phyloP scores from a whole-genome alignment of 2,113 vertebrate genomes.

The Microcebus tavaratra region DNA sequence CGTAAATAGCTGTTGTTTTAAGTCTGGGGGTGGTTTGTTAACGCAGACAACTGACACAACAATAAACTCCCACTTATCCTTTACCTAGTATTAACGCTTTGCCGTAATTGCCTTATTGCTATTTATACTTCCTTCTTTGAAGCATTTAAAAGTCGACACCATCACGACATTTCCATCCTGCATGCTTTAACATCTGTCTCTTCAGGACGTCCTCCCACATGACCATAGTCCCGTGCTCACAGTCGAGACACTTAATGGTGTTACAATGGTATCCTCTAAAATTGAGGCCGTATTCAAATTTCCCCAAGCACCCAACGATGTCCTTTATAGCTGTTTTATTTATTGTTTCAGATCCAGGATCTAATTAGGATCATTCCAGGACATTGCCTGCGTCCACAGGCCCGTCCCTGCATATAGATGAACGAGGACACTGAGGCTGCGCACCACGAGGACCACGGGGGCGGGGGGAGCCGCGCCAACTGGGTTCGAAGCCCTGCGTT shows the following conservation, averaged over 20 bases:
- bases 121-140: neutral
- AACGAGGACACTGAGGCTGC: fast-evolving
- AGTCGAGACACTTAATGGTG: neutral
- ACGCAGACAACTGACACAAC: neutral
- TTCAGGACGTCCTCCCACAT: neutral
- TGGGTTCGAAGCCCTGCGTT: neutral
- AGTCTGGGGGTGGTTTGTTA: neutral
- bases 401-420: neutral
- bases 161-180: neutral
- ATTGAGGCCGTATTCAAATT: neutral
- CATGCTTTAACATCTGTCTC: neutral
- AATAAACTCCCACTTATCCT: neutral
- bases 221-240: neutral
- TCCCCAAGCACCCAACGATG: neutral
- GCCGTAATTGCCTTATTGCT: neutral
- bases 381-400: neutral
- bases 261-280: neutral
- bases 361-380: neutral
- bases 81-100: neutral
- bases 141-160: neutral
- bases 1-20: neutral
- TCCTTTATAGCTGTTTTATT: neutral
- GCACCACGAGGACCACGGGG: fast-evolving
- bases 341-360: neutral
- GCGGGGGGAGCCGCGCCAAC: neutral